Base-by-base conservation (phyloP, 2,888 invertebrate genomes). In the Melinaea menophilus region DNA sequence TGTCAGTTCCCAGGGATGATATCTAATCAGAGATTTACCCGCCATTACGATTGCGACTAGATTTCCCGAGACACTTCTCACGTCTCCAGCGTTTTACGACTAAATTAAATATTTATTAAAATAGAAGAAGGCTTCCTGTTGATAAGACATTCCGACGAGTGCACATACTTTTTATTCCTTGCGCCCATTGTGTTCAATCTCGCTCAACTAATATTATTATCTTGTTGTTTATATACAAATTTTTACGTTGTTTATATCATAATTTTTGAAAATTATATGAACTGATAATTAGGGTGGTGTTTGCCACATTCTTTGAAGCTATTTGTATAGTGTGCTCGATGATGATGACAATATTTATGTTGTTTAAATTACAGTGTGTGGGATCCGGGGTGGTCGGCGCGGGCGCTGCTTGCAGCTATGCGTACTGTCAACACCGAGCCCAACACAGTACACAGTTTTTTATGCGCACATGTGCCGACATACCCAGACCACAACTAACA, bases 31-130 rank as follows among this genome's bases (percentile, higher is more conserved):
- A 81, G 80, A 83, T 85, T 82, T 84, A 85, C 79, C 81, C 80
- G 77, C 75, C 79, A 84, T 82, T 81, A 84, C 83, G 79, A 84
- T 82, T 87, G 80, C 77, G 76, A 71, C 77, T 79, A 78, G 74
- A 79, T 77, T 75, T 72, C 75, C 76, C 78, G 78, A 72, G 77
- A 76, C 74, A 71, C 75, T 73, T 69, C 63, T 72, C 74, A 73
- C 72, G 75, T 79, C 77, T 75, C 74, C 72, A 77, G 74, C 79
- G 77, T 78, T 82, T 82, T 79, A 79, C 77, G 76, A 73, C 79
- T 76, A 84, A 86, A 88, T 85, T 85, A 87, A 88, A 88, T 88
- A 88, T 88, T 87, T 85, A 85, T 79, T 84, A 79, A 80, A 85
- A 81, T 80, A 80, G 78, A 79, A 82, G 78, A 79, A 78, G 76